Percentiles rank a stretch among this genome's conserved stretches.
Evolutionary conservation across 2,797 vertebrate genomes (phyloP).

Genomic region (Crocidura indochinensis): DNA sequence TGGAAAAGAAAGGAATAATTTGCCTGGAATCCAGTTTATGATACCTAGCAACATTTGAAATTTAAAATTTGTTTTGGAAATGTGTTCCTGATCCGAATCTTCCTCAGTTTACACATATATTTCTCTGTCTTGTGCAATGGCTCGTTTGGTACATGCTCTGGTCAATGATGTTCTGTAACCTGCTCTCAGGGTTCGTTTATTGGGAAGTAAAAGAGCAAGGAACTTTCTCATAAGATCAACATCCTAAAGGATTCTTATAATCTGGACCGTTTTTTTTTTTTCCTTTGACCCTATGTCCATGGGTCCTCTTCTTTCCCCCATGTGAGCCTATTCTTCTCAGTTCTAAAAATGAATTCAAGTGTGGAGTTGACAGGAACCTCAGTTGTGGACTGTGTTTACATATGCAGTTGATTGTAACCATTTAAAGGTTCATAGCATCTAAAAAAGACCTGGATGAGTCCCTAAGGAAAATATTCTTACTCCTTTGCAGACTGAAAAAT

Average conservation of each 20-base stretch:
- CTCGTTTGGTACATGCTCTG: not conserved
- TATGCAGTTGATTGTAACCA: not conserved
- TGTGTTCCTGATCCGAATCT: not conserved
- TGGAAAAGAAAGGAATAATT: not conserved
- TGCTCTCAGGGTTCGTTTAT: not conserved
- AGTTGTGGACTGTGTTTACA: not conserved
- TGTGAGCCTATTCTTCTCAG: not conserved
- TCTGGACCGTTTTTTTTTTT: constrained; percentile 43
- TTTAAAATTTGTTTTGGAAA: constrained; percentile 13
- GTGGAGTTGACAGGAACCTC: not conserved
- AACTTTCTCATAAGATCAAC: not conserved
- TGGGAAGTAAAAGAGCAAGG: not conserved
- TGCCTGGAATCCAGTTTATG: not conserved
- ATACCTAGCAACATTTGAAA: constrained; percentile 1
- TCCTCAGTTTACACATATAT: not conserved
- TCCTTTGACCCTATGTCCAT: not conserved
- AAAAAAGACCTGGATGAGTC: constrained; percentile 24
- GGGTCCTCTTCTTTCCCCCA: not conserved
- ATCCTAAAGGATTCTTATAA: not conserved
- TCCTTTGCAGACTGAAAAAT: not conserved
- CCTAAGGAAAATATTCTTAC: not conserved
- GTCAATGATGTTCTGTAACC: not conserved
- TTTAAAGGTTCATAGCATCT: constrained; percentile 9
- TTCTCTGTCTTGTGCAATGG: not conserved
- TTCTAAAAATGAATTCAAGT: not conserved